Evolutionary conservation across 2,797 vertebrate species (phyloP), one percentile per base, ranked within the genome.

Genomic region (Sebastes wilsoni): DNA sequence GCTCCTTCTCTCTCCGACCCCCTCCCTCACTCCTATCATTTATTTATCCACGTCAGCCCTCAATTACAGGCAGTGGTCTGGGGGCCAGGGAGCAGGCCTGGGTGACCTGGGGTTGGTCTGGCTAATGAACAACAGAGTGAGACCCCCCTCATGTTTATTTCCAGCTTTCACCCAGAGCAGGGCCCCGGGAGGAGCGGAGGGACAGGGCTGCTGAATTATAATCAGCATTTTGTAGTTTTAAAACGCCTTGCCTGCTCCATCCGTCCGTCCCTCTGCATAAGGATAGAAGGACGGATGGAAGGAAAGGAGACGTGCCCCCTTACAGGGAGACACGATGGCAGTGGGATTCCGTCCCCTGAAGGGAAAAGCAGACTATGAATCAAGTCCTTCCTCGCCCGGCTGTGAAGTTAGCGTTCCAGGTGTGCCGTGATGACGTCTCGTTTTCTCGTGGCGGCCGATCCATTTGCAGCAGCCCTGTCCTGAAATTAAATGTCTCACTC

Each of bases 101-200:
- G 75, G 36, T 83, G 75, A 91, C 85, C 81, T 66, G 65, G 32
- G 72, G 81, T 88, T 82, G 71, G 66, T 82, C 68, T 79, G 59
- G 69, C 76, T 91, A 88, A 91, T 88, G 85, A 88, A 86, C 75
- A 67, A 65, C 14, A 23, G 64, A 80, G 75, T 64, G 34, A 82
- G 79, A 78, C 70, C 69, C 73, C 79, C 78, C 90, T 83, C 81
- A 84, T 88, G 85, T 89, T 92, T 92, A 91, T 93, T 88, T 92
- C 85, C 81, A 81, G 80, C 52, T 70, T 77, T 74, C 58, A 66
- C 86, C 64, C 52, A 65, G 77, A 83, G 82, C 82, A 23, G 67
- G 52, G 38, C 66, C 87, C 62, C 9, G 5, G 72, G 84, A 69
- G 60, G 54, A 77, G 42, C 0, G 5, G n/a, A 56, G 27, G 61